Evolutionary conservation across 92 coral and sea anemone genomes (phyloP).

Genomic region (Pocillopora grandis): DNA sequence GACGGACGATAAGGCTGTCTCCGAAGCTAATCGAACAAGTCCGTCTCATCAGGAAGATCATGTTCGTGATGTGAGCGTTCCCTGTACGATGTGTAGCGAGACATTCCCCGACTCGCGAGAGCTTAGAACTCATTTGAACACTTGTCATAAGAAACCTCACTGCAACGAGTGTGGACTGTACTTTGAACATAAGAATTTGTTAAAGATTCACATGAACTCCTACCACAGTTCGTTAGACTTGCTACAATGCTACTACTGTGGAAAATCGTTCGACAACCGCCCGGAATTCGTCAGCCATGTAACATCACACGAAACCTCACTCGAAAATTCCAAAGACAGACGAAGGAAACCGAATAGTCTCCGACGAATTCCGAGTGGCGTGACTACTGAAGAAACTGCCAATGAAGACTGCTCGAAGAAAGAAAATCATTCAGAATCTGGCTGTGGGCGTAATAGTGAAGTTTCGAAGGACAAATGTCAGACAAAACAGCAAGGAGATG

Average conservation of each 20-base stretch:
- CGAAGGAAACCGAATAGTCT: constrained; percentile 32
- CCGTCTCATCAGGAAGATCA: constrained; percentile 22
- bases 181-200: constrained; percentile 86
- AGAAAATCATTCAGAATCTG: background rate
- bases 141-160: constrained; percentile 75
- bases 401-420: constrained; percentile 5
- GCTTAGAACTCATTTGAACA: constrained; percentile 71
- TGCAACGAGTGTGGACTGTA: constrained; percentile 83
- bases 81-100: constrained; percentile 73
- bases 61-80: constrained; percentile 28
- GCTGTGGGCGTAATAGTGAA: background rate
- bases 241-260: constrained; percentile 82
- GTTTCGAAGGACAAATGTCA: constrained; percentile 1
- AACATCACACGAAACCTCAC: constrained; percentile 72
- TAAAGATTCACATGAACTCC: constrained; percentile 83
- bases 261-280: constrained; percentile 76
- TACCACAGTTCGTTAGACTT: constrained; percentile 79
- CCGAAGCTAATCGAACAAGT: background rate
- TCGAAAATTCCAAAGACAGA: constrained; percentile 26
- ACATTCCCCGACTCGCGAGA: constrained; percentile 66
- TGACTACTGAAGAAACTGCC: background rate
- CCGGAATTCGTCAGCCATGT: constrained; percentile 80
- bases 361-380: constrained; percentile 32
- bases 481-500: background rate
- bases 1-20: background rate